Evolutionary conservation across 2,888 invertebrate genomes (phyloP), one percentile per base, ranked within the genome.

Genomic region (Dorcus hopei): DNA sequence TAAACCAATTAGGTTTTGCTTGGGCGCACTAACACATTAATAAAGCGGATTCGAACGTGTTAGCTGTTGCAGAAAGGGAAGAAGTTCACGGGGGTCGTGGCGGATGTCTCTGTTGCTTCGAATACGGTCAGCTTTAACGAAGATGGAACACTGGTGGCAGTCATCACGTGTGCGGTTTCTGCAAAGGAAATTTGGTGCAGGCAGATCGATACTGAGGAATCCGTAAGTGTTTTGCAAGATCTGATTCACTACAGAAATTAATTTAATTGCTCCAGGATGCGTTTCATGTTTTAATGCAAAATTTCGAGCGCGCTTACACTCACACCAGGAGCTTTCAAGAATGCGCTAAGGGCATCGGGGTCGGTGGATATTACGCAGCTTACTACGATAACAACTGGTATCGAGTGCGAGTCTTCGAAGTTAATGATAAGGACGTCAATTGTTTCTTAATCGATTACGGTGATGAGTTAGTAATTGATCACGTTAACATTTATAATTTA

Each of bases 391-490:
- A 73, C n/a, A 73, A 71, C 0, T 67, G 52, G 3, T 78, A 77
- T 54, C 71, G 84, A 41, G 80, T 83, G 1, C 70, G 78, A 23
- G 63, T 64, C 2, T 53, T 66, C 26, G 66, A 77, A 48, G 56
- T 61, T 0, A 52, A 52, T 2, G 68, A 67, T 6, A 75, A 66
- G 7, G 63, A 66, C 7, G 70, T 75, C 6, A 66, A 68, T 42
- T 88, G 88, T 53, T 88, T 88, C 66, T 85, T 90, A 61, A 87
- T 92, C 8, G 93, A 93, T 75, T 86, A 84, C 64, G 92, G 92
- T 0, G 90, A 89, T 65, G 87, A 86, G 61, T 86, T 86, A 49
- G 73, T 76, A 11, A 82, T 88, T 23, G 67, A 78, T 3, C 76
- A 82, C 9, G 73, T 80, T 26, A 79, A 82, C 59, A 80, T 93